Base-by-base conservation (phyloP, 1,140 invertebrate genomes). In the Carposina sasakii region DNA sequence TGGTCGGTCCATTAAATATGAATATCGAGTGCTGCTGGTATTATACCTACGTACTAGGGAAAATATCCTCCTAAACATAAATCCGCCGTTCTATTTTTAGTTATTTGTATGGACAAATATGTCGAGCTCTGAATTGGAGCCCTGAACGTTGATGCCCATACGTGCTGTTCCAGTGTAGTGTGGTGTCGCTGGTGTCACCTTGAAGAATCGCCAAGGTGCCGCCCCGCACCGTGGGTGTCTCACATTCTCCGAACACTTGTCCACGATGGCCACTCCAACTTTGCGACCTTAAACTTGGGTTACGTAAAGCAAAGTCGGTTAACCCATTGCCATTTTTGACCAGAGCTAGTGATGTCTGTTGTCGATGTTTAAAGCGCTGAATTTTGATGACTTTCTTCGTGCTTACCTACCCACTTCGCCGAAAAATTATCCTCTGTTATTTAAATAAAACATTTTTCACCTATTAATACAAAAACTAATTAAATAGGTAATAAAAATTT, bases 211-310 rank as follows among this genome's bases (percentile, higher is more conserved):
- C n/a, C n/a, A n/a, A n/a, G n/a, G n/a, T n/a, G n/a, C n/a, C n/a
- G n/a, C n/a, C n/a, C n/a, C n/a, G n/a, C 19, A n/a, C 34, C 15
- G 47, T 53, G 48, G 50, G 54, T 52, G 52, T 49, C 21, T 46
- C 47, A 50, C 54, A 53, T 57, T 57, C 34, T 52, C 42, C 41
- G 33, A 17, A 43, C 52, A 51, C 45, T 44, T 53, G 54, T 34
- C 58, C 33, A 42, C 30, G n/a, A n/a, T n/a, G 19, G 41, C 22
- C 41, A 19, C 39, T 39, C 52, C 51, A 34, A 31, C 54, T 53
- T 50, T 48, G 28, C 53, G 62, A 48, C 64, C 70, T 73, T 68
- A 72, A 72, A 68, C 70, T 70, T 68, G 64, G 51, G 52, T 67
- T 63, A 71, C 61, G 61, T 67, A 67, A 71, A 40, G 37, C n/a